Percentiles rank a stretch among this genome's conserved stretches.
Evolutionary conservation across 2,797 vertebrate genomes (phyloP).

Genomic region (Paguma larvata): DNA sequence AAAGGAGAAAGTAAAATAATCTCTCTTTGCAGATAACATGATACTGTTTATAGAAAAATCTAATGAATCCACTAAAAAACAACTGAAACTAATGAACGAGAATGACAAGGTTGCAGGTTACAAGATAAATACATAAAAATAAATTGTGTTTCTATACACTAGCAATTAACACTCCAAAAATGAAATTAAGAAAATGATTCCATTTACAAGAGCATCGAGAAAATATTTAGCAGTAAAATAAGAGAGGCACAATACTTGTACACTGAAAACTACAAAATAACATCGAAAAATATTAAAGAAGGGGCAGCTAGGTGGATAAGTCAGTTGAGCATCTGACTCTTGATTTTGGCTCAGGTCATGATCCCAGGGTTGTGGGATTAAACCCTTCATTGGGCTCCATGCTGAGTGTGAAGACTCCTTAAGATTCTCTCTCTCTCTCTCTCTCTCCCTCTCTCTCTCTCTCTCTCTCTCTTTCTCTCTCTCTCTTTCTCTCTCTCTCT

Average conservation of each 20-base stretch:
- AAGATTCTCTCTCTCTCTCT: too few relatives aligned
- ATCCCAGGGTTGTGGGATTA: too few relatives aligned
- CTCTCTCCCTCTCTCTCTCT: too few relatives aligned
- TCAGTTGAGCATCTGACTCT: too few relatives aligned
- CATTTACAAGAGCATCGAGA: not conserved
- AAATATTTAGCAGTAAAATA: constrained; percentile 1
- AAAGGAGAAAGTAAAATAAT: not conserved
- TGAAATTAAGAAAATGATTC: not conserved
- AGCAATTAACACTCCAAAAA: not conserved
- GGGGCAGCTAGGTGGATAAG: too few relatives aligned
- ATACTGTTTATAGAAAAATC: not conserved
- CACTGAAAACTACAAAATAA: not conserved
- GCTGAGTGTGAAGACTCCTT: too few relatives aligned
- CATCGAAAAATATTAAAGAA: not conserved
- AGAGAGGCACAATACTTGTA: not conserved
- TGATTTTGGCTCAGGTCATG: too few relatives aligned
- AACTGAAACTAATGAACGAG: not conserved
- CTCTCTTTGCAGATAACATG: not conserved
- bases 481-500: rapidly evolving
- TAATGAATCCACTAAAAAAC: not conserved
- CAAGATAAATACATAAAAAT: not conserved
- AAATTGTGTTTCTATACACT: not conserved
- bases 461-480: too few relatives aligned
- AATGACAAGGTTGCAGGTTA: not conserved
- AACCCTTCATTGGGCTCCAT: too few relatives aligned